phyloP scores from a whole-genome alignment of 92 coral and sea anemone genomes.

The Phenganax subtilis region DNA sequence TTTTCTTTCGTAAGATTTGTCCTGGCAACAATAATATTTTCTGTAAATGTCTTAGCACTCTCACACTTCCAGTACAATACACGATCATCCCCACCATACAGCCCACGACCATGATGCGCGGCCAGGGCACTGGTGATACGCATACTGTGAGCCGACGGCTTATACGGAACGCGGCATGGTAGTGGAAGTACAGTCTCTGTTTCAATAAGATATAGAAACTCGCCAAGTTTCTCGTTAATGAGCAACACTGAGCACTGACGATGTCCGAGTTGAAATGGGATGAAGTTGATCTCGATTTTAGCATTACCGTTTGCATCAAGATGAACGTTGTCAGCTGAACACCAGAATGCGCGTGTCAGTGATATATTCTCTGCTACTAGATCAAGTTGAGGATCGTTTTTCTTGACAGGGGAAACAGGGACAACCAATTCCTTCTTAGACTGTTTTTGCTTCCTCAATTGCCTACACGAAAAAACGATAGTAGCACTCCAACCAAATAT shows the following conservation, averaged over 20 bases:
- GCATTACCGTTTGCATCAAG: slow-evolving; percentile 68
- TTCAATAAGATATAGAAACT: slow-evolving; percentile 91
- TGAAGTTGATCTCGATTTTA: slow-evolving; percentile 73
- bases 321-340: slow-evolving; percentile 60
- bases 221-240: slow-evolving; percentile 90
- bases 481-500: neutral
- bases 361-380: slow-evolving; percentile 34
- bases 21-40: slow-evolving; percentile 66
- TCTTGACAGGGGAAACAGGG: slow-evolving; percentile 64
- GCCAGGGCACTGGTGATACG: slow-evolving; percentile 93
- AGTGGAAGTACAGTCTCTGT: slow-evolving; percentile 79
- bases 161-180: slow-evolving; percentile 84
- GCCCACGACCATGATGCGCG: slow-evolving; percentile 78
- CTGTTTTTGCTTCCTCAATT: slow-evolving; percentile 62
- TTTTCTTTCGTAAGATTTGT: slow-evolving; percentile 76
- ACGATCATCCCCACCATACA: slow-evolving; percentile 90
- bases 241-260: slow-evolving; percentile 95
- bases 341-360: slow-evolving; percentile 89
- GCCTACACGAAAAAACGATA: slow-evolving; percentile 48
- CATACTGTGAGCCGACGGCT: slow-evolving; percentile 75
- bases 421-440: slow-evolving; percentile 70
- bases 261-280: slow-evolving; percentile 81
- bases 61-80: slow-evolving; percentile 98
- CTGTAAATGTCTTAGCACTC: slow-evolving; percentile 72
- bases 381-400: slow-evolving; percentile 2